These are phyloP conservation scores for Vireo griseus DNA, from an alignment of 2,797 vertebrate genomes.

Conservation along the genomic window DNA sequence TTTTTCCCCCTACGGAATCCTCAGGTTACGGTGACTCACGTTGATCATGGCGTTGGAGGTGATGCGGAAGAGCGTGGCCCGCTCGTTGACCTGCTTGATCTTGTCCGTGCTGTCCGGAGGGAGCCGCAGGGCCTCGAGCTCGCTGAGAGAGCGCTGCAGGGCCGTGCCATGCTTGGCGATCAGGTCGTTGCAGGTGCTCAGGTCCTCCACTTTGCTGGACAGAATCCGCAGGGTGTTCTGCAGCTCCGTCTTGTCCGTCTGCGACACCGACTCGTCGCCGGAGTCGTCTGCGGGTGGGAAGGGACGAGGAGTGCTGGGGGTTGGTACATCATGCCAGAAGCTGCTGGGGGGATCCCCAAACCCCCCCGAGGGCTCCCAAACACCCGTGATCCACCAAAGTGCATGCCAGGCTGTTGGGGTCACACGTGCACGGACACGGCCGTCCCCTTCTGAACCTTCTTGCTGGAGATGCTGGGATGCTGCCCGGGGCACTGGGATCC, in stretches of 20 bases:
- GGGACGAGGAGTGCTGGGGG: accelerated
- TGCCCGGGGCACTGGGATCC: neutral
- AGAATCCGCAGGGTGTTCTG: constrained; percentile 90
- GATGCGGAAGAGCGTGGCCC: constrained; percentile 93
- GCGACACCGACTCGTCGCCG: constrained; percentile 84
- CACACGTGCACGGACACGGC: accelerated
- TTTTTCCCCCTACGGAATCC: accelerated
- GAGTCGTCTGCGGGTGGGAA: constrained; percentile 83
- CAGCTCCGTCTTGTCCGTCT: constrained; percentile 86
- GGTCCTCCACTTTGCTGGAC: constrained; percentile 92
- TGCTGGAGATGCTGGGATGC: neutral
- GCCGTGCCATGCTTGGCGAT: constrained; percentile 96
- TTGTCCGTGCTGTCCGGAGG: constrained; percentile 88
- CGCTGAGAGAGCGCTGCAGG: constrained; percentile 93
- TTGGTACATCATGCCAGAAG: accelerated
- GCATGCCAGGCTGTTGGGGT: neutral
- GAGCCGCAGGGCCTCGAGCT: constrained; percentile 85
- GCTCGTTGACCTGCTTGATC: constrained; percentile 92
- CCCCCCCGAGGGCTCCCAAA: neutral
- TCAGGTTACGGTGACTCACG: constrained; percentile 65
- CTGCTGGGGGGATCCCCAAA: neutral
- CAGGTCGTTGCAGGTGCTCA: constrained; percentile 94
- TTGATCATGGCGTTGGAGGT: constrained; percentile 99
- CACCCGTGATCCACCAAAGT: neutral
- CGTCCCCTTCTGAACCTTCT: neutral